Percentiles rank a stretch among this genome's conserved stretches.
Evolutionary conservation across 2,113 vertebrate species (phyloP).

Genomic region (Corythornis cristatus): DNA sequence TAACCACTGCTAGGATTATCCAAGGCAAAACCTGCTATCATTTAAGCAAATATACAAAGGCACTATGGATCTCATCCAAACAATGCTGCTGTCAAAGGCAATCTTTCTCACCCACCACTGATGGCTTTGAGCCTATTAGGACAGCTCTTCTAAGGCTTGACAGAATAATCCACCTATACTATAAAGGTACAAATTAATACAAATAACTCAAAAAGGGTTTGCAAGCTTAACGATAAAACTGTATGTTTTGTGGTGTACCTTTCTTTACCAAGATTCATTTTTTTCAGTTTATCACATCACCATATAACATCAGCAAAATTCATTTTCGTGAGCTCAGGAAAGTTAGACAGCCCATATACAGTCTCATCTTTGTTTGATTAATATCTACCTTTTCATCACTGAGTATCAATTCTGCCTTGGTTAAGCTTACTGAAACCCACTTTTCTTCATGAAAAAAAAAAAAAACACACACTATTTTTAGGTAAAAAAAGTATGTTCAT

Average conservation of each 20-base stretch:
- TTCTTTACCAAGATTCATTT: background rate
- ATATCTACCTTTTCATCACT: background rate
- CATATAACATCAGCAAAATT: fast-evolving
- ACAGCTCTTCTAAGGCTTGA: background rate
- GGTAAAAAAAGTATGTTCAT: background rate
- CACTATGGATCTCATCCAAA: background rate
- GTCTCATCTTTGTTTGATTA: background rate
- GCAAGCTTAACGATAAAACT: background rate
- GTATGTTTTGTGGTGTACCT: background rate
- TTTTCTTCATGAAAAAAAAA: background rate
- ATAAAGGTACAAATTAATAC: background rate
- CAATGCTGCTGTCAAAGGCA: background rate
- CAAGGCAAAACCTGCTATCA: background rate
- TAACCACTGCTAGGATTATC: background rate
- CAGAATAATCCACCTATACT: background rate
- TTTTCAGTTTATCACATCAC: background rate
- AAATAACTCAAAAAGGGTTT: background rate
- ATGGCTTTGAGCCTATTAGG: background rate
- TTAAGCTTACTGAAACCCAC: background rate
- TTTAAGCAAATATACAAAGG: background rate
- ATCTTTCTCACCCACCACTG: background rate
- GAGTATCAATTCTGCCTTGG: background rate
- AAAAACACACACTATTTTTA: background rate
- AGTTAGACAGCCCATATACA: background rate
- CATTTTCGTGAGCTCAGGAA: background rate